phyloP scores from a whole-genome alignment of 2,888 invertebrate species.

The Silvanus unidentatus region DNA sequence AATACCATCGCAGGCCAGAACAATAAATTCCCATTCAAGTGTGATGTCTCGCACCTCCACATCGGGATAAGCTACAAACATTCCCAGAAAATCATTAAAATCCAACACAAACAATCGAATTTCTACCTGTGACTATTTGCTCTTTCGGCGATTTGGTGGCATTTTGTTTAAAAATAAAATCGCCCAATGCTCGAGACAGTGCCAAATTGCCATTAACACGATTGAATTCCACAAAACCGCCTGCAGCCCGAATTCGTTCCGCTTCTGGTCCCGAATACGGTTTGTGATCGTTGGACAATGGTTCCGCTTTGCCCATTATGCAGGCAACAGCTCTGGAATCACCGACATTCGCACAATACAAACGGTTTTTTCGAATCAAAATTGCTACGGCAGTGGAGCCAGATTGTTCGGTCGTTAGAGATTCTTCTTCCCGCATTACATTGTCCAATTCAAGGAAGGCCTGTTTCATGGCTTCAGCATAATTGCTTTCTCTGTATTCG shows the following conservation, averaged over 20 bases:
- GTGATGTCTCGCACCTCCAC: slow-evolving; percentile 74
- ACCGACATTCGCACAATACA: slow-evolving; percentile 96
- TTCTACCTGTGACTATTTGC: slow-evolving; percentile 91
- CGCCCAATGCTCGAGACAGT: slow-evolving; percentile 91
- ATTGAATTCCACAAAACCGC: slow-evolving; percentile 96
- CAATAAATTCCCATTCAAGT: slow-evolving; percentile 84
- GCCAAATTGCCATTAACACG: slow-evolving; percentile 98
- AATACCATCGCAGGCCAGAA: slow-evolving; percentile 97
- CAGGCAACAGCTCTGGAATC: slow-evolving; percentile 94
- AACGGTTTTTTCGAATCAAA: slow-evolving; percentile 72
- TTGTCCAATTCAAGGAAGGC: slow-evolving; percentile 79
- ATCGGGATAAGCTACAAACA: slow-evolving; percentile 79
- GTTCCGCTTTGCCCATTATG: slow-evolving; percentile 70
- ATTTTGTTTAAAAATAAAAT: slow-evolving; percentile 94
- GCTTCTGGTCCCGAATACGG: slow-evolving; percentile 79
- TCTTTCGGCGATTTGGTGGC: slow-evolving; percentile 78
- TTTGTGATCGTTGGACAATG: slow-evolving; percentile 90
- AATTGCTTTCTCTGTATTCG: slow-evolving; percentile 77
- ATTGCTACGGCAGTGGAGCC: slow-evolving; percentile 91
- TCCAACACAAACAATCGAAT: neutral
- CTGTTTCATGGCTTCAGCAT: slow-evolving; percentile 78
- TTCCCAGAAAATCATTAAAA: neutral
- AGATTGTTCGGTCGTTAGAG: slow-evolving; percentile 85
- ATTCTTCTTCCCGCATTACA: slow-evolving; percentile 84
- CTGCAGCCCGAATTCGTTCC: slow-evolving; percentile 85